Percentiles rank a stretch among this genome's conserved stretches.
phyloP scores from a whole-genome alignment of 2,797 vertebrate genomes.

The Alosa sapidissima region DNA sequence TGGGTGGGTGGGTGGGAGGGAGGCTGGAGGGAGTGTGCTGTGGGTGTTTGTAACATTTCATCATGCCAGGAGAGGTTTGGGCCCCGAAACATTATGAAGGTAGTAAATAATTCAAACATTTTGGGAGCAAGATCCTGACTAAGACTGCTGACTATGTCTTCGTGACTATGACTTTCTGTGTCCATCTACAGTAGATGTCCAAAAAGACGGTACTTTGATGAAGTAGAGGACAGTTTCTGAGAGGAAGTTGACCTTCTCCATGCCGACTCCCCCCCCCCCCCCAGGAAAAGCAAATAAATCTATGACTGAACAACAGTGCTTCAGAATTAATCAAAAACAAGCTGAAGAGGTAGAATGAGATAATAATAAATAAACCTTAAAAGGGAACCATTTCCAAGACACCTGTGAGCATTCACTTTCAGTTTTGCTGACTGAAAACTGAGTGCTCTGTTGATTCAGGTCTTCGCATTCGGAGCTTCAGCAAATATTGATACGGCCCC shows the following conservation, averaged over 20 bases:
- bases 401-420: slow-evolving; percentile 34
- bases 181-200: background rate
- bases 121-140: too few relatives aligned
- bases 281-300: slow-evolving; percentile 28
- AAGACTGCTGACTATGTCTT: too few relatives aligned
- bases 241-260: slow-evolving; percentile 8
- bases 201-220: slow-evolving; percentile 7
- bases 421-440: background rate
- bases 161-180: too few relatives aligned
- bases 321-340: background rate
- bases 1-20: background rate
- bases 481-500: slow-evolving; percentile 41
- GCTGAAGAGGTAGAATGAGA: background rate
- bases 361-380: slow-evolving; percentile 25
- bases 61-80: too few relatives aligned
- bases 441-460: slow-evolving; percentile 31
- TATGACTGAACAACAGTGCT: slow-evolving; percentile 22
- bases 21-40: background rate
- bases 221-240: slow-evolving; percentile 14
- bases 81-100: too few relatives aligned
- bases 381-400: slow-evolving; percentile 30
- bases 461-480: slow-evolving; percentile 28
- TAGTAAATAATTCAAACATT: too few relatives aligned
- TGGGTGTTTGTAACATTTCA: background rate
- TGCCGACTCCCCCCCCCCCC: background rate